Evolutionary conservation across 2,113 vertebrate genomes (phyloP).

Genomic region (Indicator indicator): DNA sequence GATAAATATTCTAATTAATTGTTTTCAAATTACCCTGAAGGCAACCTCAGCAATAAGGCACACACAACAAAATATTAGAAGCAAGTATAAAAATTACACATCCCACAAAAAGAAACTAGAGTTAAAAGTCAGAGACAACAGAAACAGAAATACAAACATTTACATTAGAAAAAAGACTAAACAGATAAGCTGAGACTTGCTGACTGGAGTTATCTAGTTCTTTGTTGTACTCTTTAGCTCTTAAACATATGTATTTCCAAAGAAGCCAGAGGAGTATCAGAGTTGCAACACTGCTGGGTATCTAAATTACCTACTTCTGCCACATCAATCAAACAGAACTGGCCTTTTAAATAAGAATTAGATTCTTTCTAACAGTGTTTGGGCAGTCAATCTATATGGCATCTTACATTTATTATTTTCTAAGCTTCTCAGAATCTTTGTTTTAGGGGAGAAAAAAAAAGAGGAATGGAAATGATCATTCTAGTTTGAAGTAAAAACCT

Average conservation of each 20-base stretch:
- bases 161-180: conserved; percentile 73
- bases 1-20: neutral
- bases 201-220: conserved; percentile 54
- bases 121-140: conserved; percentile 59
- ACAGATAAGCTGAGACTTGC: conserved; percentile 78
- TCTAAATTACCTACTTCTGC: neutral
- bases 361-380: neutral
- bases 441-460: neutral
- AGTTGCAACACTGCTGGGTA: neutral
- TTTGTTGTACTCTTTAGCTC: conserved; percentile 60
- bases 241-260: conserved; percentile 53
- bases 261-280: conserved; percentile 28
- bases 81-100: neutral
- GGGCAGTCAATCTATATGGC: neutral
- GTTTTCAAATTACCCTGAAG: neutral
- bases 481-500: neutral
- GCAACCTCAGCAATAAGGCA: neutral
- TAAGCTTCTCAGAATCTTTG: neutral
- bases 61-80: neutral
- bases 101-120: conserved; percentile 39
- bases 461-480: fast-evolving
- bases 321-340: neutral
- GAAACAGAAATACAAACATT: conserved; percentile 75
- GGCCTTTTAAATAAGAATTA: neutral
- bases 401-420: neutral